phyloP scores from a whole-genome alignment of 1,140 invertebrate genomes.

The Atta cephalotes region DNA sequence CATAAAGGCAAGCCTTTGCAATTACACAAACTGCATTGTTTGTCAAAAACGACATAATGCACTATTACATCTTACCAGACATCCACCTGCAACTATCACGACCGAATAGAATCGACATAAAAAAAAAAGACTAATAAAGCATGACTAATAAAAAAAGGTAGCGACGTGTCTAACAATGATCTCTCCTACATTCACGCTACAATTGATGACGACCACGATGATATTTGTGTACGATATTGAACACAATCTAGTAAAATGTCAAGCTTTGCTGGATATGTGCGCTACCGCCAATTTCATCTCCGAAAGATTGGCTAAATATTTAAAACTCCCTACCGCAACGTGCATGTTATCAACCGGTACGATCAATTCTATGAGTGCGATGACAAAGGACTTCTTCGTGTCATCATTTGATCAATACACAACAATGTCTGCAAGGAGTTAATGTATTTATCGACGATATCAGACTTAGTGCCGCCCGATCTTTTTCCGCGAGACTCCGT shows the following conservation, averaged over 20 bases:
- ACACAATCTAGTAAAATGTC: no score
- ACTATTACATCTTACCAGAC: background rate
- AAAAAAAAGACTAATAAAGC: no score
- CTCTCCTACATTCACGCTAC: no score
- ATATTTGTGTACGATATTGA: no score
- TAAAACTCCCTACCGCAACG: background rate
- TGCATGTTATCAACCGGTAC: background rate
- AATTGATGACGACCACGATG: no score
- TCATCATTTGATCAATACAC: background rate
- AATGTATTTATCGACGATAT: background rate
- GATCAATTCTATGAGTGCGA: background rate
- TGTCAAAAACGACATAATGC: slow-evolving; percentile 1
- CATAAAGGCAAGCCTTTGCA: background rate
- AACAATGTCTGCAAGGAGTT: background rate
- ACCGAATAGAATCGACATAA: no score
- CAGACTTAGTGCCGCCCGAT: background rate
- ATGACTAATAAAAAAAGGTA: no score
- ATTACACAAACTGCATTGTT: background rate
- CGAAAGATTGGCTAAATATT: no score
- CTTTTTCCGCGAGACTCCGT: background rate
- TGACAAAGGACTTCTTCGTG: background rate
- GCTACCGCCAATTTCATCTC: no score
- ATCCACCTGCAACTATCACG: no score
- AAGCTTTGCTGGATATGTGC: no score
- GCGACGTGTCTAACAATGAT: no score